These are phyloP conservation scores for Periophthalmus magnuspinnatus DNA, from an alignment of 2,797 vertebrate genomes.

Conservation along the genomic window DNA sequence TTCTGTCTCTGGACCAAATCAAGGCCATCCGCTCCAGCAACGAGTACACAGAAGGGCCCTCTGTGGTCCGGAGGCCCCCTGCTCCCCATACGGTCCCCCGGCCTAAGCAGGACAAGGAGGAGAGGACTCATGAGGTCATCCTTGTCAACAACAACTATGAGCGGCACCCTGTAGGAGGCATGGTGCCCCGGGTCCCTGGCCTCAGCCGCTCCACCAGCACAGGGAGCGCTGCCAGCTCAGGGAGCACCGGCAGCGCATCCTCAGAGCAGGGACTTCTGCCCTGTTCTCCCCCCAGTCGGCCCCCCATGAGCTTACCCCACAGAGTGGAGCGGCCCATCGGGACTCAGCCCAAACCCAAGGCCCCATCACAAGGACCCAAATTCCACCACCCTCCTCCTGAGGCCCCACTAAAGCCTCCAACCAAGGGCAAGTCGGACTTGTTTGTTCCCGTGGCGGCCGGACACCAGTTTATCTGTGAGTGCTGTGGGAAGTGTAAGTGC, in stretches of 20 bases:
- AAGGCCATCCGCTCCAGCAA: slow-evolving; percentile 93
- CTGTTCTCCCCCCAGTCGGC: slow-evolving; percentile 80
- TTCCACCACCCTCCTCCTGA: slow-evolving; percentile 63
- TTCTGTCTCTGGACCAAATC: slow-evolving; percentile 97
- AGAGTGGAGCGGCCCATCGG: slow-evolving; percentile 81
- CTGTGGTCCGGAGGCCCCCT: slow-evolving; percentile 78
- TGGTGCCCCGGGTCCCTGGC: slow-evolving; percentile 76
- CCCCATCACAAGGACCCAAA: slow-evolving; percentile 61
- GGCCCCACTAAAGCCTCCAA: slow-evolving; percentile 82
- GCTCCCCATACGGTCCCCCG: slow-evolving; percentile 79
- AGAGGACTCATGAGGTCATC: slow-evolving; percentile 93
- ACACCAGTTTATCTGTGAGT: slow-evolving; percentile 94
- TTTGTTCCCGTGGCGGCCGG: slow-evolving; percentile 66
- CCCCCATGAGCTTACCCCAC: slow-evolving; percentile 58
- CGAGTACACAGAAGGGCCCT: slow-evolving; percentile 94
- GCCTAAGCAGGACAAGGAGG: slow-evolving; percentile 84
- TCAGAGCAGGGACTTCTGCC: slow-evolving; percentile 90
- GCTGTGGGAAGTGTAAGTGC: slow-evolving; percentile 96
- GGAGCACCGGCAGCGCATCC: slow-evolving; percentile 90
- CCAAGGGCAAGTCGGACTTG: slow-evolving; percentile 77
- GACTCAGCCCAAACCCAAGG: slow-evolving; percentile 88
- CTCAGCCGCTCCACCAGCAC: slow-evolving; percentile 93
- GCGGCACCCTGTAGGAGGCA: slow-evolving; percentile 58
- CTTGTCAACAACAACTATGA: slow-evolving; percentile 91
- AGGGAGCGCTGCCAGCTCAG: slow-evolving; percentile 91